Conservation (phyloP, 2,888 invertebrate genomes). For the Steinernema scapterisci region DNA sequence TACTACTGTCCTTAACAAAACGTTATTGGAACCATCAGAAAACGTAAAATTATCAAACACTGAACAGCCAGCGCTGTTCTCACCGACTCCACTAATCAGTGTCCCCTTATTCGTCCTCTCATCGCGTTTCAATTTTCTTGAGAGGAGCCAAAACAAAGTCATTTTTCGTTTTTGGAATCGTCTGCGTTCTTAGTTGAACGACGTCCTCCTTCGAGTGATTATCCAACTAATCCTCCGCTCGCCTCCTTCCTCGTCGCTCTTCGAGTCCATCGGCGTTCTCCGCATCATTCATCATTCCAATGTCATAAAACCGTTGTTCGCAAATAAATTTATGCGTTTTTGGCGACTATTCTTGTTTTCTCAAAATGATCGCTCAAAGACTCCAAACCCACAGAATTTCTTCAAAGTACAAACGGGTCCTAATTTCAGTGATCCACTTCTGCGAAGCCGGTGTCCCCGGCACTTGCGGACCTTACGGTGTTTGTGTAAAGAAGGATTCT, state of each 20-base stretch:
- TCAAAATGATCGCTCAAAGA: neutral
- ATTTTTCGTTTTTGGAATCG: neutral
- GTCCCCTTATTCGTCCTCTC: too few species aligned
- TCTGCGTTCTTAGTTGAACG: neutral
- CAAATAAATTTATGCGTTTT: slow-evolving; percentile 30
- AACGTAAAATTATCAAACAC: too few species aligned
- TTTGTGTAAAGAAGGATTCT: slow-evolving; percentile 43
- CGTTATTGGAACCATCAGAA: neutral
- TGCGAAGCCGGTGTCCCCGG: slow-evolving; percentile 46
- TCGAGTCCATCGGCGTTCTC: neutral
- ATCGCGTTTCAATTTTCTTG: neutral
- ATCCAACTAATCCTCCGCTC: slow-evolving; percentile 22
- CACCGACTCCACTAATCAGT: too few species aligned
- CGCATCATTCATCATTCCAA: neutral
- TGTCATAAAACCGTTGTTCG: slow-evolving; percentile 25
- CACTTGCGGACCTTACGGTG: slow-evolving; percentile 48
- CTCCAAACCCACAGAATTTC: neutral
- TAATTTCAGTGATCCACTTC: slow-evolving; percentile 50
- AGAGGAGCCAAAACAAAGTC: slow-evolving; percentile 23
- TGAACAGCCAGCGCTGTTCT: too few species aligned
- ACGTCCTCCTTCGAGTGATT: neutral
- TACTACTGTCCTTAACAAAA: neutral
- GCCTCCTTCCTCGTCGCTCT: neutral
- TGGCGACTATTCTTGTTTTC: neutral
- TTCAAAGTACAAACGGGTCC: neutral